Conservation (phyloP, 2,888 invertebrate species). For the Eupithecia subfuscata region DNA sequence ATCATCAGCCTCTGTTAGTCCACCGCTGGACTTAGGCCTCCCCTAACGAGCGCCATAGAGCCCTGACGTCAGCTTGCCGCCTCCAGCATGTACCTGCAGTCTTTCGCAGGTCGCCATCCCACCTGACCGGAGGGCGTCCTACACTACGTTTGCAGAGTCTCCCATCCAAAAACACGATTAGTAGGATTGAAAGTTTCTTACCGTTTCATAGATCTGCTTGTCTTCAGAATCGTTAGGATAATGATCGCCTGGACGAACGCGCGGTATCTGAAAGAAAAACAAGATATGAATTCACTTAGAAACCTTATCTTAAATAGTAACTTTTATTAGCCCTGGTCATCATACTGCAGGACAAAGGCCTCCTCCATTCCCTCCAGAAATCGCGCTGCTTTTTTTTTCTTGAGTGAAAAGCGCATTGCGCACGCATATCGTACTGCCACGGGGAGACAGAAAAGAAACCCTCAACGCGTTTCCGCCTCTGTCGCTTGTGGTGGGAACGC, state of each 20-base stretch:
- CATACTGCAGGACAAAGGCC: too few species aligned
- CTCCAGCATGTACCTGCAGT: background rate
- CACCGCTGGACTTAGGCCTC: background rate
- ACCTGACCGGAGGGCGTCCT: background rate
- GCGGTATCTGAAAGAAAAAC: constrained; percentile 66
- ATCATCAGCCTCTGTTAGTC: background rate
- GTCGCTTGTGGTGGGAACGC: too few species aligned
- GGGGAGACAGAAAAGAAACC: too few species aligned
- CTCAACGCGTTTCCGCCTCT: too few species aligned
- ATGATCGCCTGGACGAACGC: constrained; percentile 72
- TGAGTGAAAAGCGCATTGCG: too few species aligned
- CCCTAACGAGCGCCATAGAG: background rate
- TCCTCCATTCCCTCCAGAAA: too few species aligned
- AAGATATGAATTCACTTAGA: background rate
- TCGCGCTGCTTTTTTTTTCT: too few species aligned
- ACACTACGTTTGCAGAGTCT: background rate
- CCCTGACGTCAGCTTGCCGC: background rate
- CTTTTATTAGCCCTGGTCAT: too few species aligned
- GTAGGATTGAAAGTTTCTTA: constrained; percentile 49
- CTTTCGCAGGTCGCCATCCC: background rate
- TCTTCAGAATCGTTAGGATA: constrained; percentile 85
- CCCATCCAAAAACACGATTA: background rate
- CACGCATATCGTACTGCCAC: too few species aligned
- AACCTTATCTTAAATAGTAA: too few species aligned
- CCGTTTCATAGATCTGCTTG: constrained; percentile 86